Evolutionary conservation across 2,888 invertebrate genomes (phyloP).

Genomic region (Syrphus vitripennis): DNA sequence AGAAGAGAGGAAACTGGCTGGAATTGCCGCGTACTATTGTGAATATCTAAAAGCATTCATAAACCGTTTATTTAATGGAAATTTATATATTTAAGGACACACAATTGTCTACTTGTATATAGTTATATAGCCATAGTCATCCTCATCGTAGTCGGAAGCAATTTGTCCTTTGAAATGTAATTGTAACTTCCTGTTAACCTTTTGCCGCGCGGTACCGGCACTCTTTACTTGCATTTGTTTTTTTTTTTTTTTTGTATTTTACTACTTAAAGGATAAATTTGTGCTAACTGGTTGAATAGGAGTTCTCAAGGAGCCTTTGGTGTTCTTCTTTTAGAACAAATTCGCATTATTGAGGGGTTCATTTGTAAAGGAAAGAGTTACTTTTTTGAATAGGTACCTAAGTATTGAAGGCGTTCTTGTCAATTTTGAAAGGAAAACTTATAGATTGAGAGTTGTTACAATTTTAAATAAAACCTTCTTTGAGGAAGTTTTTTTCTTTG

Average conservation of each 20-base stretch:
- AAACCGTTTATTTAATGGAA: constrained; percentile 68
- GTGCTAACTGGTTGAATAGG: constrained; percentile 18
- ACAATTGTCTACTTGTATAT: too few species aligned
- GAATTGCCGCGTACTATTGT: constrained; percentile 60
- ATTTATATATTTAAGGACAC: constrained; percentile 56
- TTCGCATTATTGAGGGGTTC: neutral
- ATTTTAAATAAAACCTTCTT: too few species aligned
- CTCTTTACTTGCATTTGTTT: neutral
- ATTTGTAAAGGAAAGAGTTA: too few species aligned
- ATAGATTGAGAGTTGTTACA: too few species aligned
- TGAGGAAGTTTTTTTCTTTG: too few species aligned
- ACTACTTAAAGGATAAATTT: neutral
- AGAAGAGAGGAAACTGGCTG: constrained; percentile 31
- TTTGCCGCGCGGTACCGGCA: constrained; percentile 33
- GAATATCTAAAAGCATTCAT: constrained; percentile 65
- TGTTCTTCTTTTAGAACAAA: neutral
- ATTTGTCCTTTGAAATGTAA: constrained; percentile 68
- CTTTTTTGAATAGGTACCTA: too few species aligned
- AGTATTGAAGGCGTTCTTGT: neutral
- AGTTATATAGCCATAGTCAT: neutral
- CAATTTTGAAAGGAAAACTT: neutral
- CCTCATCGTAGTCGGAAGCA: constrained; percentile 49
- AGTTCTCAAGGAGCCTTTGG: constrained; percentile 37
- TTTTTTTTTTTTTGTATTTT: constrained; percentile 36
- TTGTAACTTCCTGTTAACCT: constrained; percentile 66